These are phyloP conservation scores for Brassicogethes aeneus DNA, from an alignment of 2,888 invertebrate genomes.

Conservation along the genomic window DNA sequence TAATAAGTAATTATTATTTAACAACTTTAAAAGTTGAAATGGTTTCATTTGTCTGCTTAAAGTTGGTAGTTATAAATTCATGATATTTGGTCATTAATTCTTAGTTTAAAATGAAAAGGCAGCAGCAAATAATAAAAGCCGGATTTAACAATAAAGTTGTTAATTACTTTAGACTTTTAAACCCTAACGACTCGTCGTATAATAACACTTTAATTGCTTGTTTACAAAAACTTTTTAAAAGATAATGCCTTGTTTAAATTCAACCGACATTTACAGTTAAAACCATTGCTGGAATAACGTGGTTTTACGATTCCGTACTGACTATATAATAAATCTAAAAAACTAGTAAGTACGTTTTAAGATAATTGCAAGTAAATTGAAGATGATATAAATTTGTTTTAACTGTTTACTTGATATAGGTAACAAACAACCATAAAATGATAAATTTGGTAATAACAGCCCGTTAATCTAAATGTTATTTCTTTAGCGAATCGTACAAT, in stretches of 20 bases:
- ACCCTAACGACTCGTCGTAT: conserved; percentile 1
- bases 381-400: background rate
- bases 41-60: no score
- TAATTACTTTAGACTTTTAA: conserved; percentile 1
- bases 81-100: background rate
- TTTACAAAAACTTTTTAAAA: conserved; percentile 3
- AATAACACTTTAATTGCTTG: conserved; percentile 3
- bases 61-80: background rate
- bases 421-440: no score
- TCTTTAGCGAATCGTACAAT: no score
- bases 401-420: no score
- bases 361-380: background rate
- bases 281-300: background rate
- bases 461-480: no score
- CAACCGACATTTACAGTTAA: background rate
- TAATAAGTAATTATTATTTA: no score
- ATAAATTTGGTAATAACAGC: no score
- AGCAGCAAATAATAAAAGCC: background rate
- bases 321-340: background rate
- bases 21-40: no score
- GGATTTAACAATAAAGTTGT: conserved; percentile 1
- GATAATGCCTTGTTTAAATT: conserved; percentile 2
- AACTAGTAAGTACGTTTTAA: background rate
- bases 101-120: background rate
- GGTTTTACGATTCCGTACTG: background rate